Percentiles rank a stretch among this genome's conserved stretches.
phyloP scores from a whole-genome alignment of 2,888 invertebrate genomes.

The Acanthoscelides obtectus region DNA sequence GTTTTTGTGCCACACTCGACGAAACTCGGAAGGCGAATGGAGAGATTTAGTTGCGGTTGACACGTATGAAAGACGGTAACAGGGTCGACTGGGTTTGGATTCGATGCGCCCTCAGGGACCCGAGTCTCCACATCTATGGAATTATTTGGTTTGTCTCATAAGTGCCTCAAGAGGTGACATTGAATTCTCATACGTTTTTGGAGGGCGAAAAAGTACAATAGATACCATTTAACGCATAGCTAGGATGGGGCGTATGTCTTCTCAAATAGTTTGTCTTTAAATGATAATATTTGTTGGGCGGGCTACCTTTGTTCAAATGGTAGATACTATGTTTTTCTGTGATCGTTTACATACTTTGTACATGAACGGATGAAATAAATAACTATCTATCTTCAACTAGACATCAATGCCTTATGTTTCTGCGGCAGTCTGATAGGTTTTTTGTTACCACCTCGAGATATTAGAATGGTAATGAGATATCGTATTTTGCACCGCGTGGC shows the following conservation, averaged over 20 bases:
- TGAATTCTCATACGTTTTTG: no score
- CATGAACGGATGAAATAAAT: no score
- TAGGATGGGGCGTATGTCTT: no score
- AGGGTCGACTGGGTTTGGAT: background rate
- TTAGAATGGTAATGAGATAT: background rate
- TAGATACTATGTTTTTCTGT: no score
- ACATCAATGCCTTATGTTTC: background rate
- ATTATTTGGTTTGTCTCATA: background rate
- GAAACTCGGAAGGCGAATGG: background rate
- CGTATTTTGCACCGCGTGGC: background rate
- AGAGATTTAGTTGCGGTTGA: background rate
- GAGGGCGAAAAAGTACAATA: no score
- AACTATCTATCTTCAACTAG: no score
- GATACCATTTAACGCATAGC: no score
- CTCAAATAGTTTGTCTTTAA: no score
- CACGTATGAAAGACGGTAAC: background rate
- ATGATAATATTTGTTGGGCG: no score
- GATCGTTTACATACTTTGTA: no score
- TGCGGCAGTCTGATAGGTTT: background rate
- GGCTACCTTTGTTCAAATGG: no score
- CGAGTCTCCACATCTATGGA: background rate
- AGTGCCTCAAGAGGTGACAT: no score
- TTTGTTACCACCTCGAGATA: background rate
- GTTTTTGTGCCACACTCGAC: background rate
- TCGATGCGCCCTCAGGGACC: background rate